Evolutionary conservation across 2,888 invertebrate species (phyloP), one percentile per base, ranked within the genome.

Genomic region (Tanypteryx hageni): DNA sequence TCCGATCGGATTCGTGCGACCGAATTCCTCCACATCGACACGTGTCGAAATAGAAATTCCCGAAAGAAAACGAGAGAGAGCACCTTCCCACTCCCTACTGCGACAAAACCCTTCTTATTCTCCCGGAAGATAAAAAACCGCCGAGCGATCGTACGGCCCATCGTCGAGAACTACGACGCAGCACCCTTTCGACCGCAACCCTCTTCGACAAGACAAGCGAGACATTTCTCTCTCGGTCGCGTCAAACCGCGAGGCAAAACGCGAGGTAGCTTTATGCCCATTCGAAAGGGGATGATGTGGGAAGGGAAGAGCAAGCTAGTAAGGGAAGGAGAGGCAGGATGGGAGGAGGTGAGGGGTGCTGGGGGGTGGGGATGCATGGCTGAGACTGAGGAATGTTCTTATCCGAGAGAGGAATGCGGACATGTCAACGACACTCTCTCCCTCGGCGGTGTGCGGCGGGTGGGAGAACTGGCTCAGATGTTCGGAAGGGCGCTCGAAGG

Each of bases 391-490:
- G 44, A 61, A 61, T 31, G 7, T 14, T 16, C 61, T 86, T 86
- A 61, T 27, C 44, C 64, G 56, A 89, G 64, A 64, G 61, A 64
- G 44, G 89, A 89, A 89, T 89, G 89, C 89, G 89, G 89, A 89
- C 89, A 56, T 56, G 89, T 89, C 89, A 89, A 89, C 64, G 64
- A 89, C 89, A 89, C 85, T 86, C 22, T 58, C 61, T n/a, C 64
- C 64, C n/a, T 57, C 56, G 11, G 59, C 16, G 13, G 44, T 44
- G 7, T 83, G 56, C 27, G 76, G 8, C 0, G n/a, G 57, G 58
- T 13, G 18, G 13, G 22, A 9, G 10, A 4, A 57, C 58, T 76
- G 11, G 76, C 76, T n/a, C 18, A 10, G 27, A 76, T n/a, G 27
- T 76, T 76, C 76, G 76, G 76, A 76, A 76, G 76, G 22, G 9